Evolutionary conservation across 2,888 invertebrate species (phyloP), one percentile per base, ranked within the genome.

Genomic region (Flexamia atlantica): DNA sequence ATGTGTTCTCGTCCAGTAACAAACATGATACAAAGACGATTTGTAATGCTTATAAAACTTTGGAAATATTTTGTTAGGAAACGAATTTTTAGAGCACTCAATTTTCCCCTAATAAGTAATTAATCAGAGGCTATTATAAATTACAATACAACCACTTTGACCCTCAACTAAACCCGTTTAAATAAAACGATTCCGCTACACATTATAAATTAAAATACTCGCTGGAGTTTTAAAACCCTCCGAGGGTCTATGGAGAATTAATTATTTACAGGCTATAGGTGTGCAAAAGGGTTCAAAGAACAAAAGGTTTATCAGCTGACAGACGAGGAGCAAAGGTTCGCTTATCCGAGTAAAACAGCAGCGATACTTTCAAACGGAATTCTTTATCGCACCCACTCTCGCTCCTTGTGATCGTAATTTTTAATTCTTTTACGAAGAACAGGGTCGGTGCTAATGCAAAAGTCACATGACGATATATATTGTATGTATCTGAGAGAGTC

Each of bases 291-390:
- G 64, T 28, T 25, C 28, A 64, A 64, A 64, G 64, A 28, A 64
- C 64, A 64, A 64, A 64, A 64, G 64, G 64, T 64, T 28, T 64
- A 64, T 64, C 64, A 30, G 30, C 28, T 23, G 17, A 57, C 46
- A 46, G 4, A 57, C 57, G 12, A 23, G 23, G 12, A 57, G 57
- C 57, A 23, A 30, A 64, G 64, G 64, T 30, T 28, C 9, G 64
- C 30, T 64, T 70, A 32, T 32, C 20, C 23, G 40, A 23, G 40
- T 32, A 20, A 17, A 70, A 40, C 40, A 68, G 40, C n/a, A 23
- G 9, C 32, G 30, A 40, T 40, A 36, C 70, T 36, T 68, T 70
- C 70, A 70, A 70, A 70, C 70, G 28, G 70, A 70, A 70, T 70
- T 70, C 20, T 36, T 70, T 70, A 70, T 70, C 20, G n/a, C n/a